Evolutionary conservation across 2,888 invertebrate species (phyloP), one percentile per base, ranked within the genome.

Genomic region (Drosophila flavopinicola): DNA sequence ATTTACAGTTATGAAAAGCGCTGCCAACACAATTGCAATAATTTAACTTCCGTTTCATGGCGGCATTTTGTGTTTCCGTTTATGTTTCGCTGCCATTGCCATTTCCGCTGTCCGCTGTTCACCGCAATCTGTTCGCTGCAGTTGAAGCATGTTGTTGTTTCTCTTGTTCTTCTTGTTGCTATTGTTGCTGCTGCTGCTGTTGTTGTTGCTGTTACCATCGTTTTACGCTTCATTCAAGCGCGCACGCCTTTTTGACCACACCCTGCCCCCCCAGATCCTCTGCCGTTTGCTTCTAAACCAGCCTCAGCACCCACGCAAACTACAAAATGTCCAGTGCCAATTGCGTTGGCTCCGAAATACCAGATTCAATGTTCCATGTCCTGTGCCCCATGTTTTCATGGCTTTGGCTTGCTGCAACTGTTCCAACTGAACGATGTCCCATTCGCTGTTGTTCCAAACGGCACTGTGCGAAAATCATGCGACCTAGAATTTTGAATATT

Each of bases 1-100:
- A 70, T 83, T 83, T 72, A 70, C 79, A 70, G 72, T 79, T 83
- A 79, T 80, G 80, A 75, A 80, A 79, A 75, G 76, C 58, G 66
- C 56, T 73, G 77, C 74, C 76, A 70, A 70, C 78, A 68, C 85
- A 72, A 85, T 70, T 76, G 82, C 85, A 85, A 83, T 84, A 85
- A 84, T 84, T 84, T 85, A 76, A 78, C 84, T 84, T 85, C 84
- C 84, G 84, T 73, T 85, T 70, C 66, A 78, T 77, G 68, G 75
- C 67, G 79, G 73, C 77, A 77, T 85, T 85, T 78, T 84, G 83
- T 75, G 83, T 83, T 79, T 85, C 83, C 85, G 83, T 71, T 75
- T 66, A 47, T 66, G 61, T 68, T 68, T 72, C 64, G 65, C 58
- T 71, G 64, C 75, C 65, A 58, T 47, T 75, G 77, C 72, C 70